Conservation (phyloP, 2,113 vertebrate species). For the Naja naja region DNA sequence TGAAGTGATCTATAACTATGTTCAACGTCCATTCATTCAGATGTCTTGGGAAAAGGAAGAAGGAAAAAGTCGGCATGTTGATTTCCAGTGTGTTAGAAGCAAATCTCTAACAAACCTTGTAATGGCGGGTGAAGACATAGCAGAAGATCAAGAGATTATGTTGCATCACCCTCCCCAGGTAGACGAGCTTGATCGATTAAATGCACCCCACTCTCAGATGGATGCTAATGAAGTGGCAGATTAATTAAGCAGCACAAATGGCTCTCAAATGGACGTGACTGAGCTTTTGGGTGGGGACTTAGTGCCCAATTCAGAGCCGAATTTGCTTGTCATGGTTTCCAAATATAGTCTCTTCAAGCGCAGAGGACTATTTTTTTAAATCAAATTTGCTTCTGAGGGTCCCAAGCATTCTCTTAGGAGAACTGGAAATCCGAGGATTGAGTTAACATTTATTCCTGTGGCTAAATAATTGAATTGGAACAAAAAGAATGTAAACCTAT, state of each 20-base stretch:
- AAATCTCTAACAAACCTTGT: conserved; percentile 80
- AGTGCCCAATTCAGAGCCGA: background rate
- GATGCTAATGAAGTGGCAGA: conserved; percentile 65
- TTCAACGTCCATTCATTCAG: conserved; percentile 80
- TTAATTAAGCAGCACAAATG: conserved; percentile 38
- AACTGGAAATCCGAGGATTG: background rate
- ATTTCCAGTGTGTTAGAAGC: conserved; percentile 82
- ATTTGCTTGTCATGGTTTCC: background rate
- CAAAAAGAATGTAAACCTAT: background rate
- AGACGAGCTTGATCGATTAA: conserved; percentile 80
- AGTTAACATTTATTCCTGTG: background rate
- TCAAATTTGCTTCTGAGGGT: conserved; percentile 39
- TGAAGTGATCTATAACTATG: conserved; percentile 82
- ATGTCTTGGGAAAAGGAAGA: conserved; percentile 86
- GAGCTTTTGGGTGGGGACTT: background rate
- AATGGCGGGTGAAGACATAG: conserved; percentile 65
- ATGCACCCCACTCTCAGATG: conserved; percentile 72
- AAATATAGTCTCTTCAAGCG: background rate
- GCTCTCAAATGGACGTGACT: background rate
- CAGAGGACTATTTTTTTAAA: conserved; percentile 1
- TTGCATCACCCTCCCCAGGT: conserved; percentile 78
- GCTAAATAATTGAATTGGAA: background rate
- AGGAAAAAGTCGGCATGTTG: conserved; percentile 81
- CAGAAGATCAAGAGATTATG: conserved; percentile 70
- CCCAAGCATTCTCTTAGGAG: background rate